Base-by-base conservation (phyloP, 2,888 invertebrate genomes). In the Diaperis boleti region DNA sequence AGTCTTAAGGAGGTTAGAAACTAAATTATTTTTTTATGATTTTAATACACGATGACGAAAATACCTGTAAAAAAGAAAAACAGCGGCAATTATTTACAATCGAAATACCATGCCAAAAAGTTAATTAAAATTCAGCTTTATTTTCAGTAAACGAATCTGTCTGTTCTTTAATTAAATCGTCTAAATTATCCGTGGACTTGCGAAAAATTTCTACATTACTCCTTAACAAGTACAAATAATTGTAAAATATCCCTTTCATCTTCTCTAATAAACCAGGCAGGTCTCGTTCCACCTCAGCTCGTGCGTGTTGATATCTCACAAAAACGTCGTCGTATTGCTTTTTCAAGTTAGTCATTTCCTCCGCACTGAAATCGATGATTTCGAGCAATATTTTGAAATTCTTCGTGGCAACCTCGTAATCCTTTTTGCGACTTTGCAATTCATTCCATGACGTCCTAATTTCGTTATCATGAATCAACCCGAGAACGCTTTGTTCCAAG, bases 311-410 rank as follows among this genome's bases (percentile, higher is more conserved):
- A 65, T 74, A 80, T 60, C 71, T 69, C 67, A 73, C 68, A 56
- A 77, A 66, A 49, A 80, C 76, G 47, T 74, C 72, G 55, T 78
- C 77, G 64, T 78, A 79, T 61, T 80, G 80, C 47, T 72, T 69
- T 61, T 75, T 73, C 20, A 80, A 66, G 64, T 76, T 77, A 11
- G 70, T 68, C 57, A 80, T 57, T 15, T 78, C 77, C 17, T 65
- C 65, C 17, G 70, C 65, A 47, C 71, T 72, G 33, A 78, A 70
- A 64, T 74, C 76, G 62, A 78, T 73, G 37, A 76, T 75, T 69
- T 80, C 77, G 35, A 80, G 62, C 20, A 80, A 74, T 47, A 78
- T 73, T 64, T 77, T 77, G 62, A 79, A 78, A 68, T 80, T 80
- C 55, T 77, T 75, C 20, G 77, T 65, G 0, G 79, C 80, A 56